A percentile compares a stretch with the other conserved stretches of the same genome.
Evolutionary conservation across 2,113 vertebrate species (phyloP).

Genomic region (Bambusicola thoracicus): DNA sequence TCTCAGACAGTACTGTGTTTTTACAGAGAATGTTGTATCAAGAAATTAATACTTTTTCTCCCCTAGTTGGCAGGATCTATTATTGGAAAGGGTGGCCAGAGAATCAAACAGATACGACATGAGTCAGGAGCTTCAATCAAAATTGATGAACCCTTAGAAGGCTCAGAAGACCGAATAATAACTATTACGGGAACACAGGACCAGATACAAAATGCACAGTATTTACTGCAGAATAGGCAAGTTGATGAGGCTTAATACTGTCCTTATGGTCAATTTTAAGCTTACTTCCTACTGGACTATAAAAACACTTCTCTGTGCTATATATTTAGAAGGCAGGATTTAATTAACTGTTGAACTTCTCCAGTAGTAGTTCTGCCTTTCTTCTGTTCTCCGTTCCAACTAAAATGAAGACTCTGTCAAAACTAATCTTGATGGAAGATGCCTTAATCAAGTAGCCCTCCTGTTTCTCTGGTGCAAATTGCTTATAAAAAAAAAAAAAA

Average conservation of each 20-base stretch:
- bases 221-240: conserved; percentile 98
- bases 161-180: conserved; percentile 96
- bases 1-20: not conserved
- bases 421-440: conserved; percentile 81
- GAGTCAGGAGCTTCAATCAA: conserved; percentile 97
- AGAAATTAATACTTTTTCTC: not conserved
- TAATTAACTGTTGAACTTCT: conserved; percentile 65
- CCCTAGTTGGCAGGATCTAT: conserved; percentile 94
- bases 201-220: conserved; percentile 99
- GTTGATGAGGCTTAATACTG: conserved; percentile 30
- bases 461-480: conserved; percentile 82
- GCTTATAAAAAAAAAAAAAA: conserved; percentile 68
- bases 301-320: conserved; percentile 48
- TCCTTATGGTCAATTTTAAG: conserved; percentile 10
- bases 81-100: conserved; percentile 96
- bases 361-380: conserved; percentile 74
- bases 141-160: conserved; percentile 95
- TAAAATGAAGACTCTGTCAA: conserved; percentile 75
- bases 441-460: conserved; percentile 77
- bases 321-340: conserved; percentile 69
- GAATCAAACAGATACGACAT: conserved; percentile 97
- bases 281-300: conserved; percentile 45
- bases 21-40: not conserved
- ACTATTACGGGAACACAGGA: conserved; percentile 97
- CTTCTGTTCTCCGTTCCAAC: conserved; percentile 70